phyloP scores from a whole-genome alignment of 2,888 invertebrate species.

The Scaptomyza polygonia region DNA sequence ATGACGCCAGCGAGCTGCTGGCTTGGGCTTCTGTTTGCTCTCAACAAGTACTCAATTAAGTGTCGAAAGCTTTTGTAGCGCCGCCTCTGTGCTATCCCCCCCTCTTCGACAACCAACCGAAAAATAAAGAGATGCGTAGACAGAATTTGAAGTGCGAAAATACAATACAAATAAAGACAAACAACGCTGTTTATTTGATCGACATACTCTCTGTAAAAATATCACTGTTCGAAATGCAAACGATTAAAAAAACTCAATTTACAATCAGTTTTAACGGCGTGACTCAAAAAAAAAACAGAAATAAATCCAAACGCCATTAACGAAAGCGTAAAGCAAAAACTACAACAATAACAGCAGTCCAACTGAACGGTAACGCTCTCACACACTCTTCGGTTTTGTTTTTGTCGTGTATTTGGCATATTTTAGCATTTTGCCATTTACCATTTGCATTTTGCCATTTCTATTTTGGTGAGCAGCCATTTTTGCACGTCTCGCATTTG shows the following conservation, averaged over 20 bases:
- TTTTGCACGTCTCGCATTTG: constrained; percentile 30
- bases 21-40: constrained; percentile 53
- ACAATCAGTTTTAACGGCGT: constrained; percentile 17
- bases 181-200: constrained; percentile 5
- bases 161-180: neutral
- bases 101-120: neutral
- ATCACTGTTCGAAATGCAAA: constrained; percentile 23
- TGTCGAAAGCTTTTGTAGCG: constrained; percentile 37
- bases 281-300: constrained; percentile 33
- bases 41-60: constrained; percentile 53
- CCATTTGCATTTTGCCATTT: constrained; percentile 69
- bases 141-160: constrained; percentile 19
- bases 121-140: constrained; percentile 5
- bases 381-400: constrained; percentile 25
- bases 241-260: constrained; percentile 6
- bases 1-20: constrained; percentile 40
- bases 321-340: constrained; percentile 17
- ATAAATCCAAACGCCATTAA: constrained; percentile 17
- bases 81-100: constrained; percentile 6
- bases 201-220: constrained; percentile 6
- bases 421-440: constrained; percentile 46
- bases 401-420: constrained; percentile 42
- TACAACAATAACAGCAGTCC: constrained; percentile 25
- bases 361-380: constrained; percentile 60
- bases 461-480: constrained; percentile 62